Percentiles rank a stretch among this genome's conserved stretches.
Evolutionary conservation across 2,797 vertebrate species (phyloP).

Genomic region (Catharus ustulatus): DNA sequence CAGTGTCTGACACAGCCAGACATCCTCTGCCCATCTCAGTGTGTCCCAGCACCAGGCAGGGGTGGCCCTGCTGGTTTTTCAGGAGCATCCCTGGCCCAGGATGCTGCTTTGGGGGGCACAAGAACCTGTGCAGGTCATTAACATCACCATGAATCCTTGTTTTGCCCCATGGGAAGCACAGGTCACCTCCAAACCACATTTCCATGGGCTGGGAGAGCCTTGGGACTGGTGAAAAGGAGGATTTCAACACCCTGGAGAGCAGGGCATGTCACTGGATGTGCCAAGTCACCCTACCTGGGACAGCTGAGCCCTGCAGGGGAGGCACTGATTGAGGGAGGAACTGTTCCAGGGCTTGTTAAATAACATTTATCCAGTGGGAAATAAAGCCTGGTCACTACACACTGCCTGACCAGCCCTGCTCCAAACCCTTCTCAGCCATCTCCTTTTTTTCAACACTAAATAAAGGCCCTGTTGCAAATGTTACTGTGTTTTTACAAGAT

Average conservation of each 20-base stretch:
- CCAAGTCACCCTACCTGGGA: neutral
- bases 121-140: accelerated
- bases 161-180: neutral
- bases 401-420: neutral
- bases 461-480: neutral
- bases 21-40: neutral
- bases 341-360: neutral
- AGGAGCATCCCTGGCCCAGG: neutral
- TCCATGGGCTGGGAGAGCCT: neutral
- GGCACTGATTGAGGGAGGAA: neutral
- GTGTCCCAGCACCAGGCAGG: accelerated
- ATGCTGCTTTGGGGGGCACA: neutral
- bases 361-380: neutral
- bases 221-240: neutral
- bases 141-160: accelerated
- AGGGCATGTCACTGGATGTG: neutral
- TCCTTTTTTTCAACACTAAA: neutral
- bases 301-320: neutral
- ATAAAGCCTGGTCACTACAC: neutral
- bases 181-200: neutral
- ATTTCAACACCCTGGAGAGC: neutral
- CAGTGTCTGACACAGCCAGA: neutral
- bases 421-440: neutral
- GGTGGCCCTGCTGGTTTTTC: neutral
- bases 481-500: accelerated